Evolutionary conservation across 2,888 invertebrate genomes (phyloP).

Genomic region (Gastracanthus pulcherrimus): DNA sequence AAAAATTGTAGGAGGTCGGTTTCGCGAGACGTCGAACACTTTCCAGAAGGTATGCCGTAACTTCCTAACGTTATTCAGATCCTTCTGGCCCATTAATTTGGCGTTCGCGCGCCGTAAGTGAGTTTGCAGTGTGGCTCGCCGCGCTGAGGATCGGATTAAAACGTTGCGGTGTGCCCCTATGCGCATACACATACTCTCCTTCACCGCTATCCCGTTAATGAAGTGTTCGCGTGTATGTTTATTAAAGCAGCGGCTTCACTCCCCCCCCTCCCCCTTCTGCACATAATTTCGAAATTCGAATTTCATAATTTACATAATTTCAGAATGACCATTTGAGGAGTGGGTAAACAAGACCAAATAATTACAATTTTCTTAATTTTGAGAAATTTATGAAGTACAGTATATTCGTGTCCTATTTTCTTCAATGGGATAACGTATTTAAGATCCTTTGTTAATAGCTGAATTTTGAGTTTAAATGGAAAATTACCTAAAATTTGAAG

Average conservation of each 20-base stretch:
- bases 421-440: too few relatives aligned
- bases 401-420: too few relatives aligned
- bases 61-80: constrained; percentile 57
- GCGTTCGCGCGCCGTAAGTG: constrained; percentile 64
- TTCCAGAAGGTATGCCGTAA: constrained; percentile 37
- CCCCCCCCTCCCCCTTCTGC: background rate
- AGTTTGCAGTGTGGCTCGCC: constrained; percentile 66
- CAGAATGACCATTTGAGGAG: too few relatives aligned
- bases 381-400: too few relatives aligned
- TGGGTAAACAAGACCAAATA: too few relatives aligned
- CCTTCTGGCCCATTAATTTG: constrained; percentile 69
- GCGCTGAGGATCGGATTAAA: constrained; percentile 69
- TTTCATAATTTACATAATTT: background rate
- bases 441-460: too few relatives aligned
- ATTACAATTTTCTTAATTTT: too few relatives aligned
- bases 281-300: background rate
- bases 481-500: too few relatives aligned
- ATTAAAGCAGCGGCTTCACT: background rate
- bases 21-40: background rate
- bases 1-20: background rate
- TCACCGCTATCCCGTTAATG: background rate
- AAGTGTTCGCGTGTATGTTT: background rate
- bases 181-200: constrained; percentile 45
- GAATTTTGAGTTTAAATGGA: too few relatives aligned
- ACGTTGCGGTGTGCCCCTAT: constrained; percentile 68